A percentile compares a stretch with the other conserved stretches of the same genome.
phyloP scores from a whole-genome alignment of 2,113 vertebrate genomes.

The Pleuronectes platessa region DNA sequence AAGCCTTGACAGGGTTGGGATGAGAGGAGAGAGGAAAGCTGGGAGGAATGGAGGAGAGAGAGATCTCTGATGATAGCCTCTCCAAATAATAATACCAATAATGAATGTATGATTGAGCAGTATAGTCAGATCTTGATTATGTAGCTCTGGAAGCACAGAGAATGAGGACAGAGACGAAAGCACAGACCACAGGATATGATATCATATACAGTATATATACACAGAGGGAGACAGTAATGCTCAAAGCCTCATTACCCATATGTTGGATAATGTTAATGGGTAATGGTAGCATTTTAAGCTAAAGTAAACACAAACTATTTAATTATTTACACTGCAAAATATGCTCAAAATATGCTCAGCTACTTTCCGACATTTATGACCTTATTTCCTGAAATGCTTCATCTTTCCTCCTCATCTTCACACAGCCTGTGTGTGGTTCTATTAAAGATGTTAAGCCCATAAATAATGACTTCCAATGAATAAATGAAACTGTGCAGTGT shows the following conservation, averaged over 20 bases:
- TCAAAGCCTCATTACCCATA: too few species aligned
- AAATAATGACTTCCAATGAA: constrained; percentile 55
- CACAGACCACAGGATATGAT: too few species aligned
- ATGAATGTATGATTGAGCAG: too few species aligned
- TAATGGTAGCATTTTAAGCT: background rate
- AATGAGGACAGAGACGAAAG: background rate
- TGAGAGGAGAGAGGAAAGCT: too few species aligned
- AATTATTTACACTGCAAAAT: background rate
- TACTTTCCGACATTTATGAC: background rate
- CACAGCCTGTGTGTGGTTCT: background rate
- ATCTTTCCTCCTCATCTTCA: background rate
- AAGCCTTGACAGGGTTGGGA: too few species aligned
- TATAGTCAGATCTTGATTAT: too few species aligned
- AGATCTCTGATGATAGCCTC: too few species aligned
- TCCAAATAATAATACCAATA: too few species aligned
- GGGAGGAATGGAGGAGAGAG: too few species aligned
- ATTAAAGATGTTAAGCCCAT: constrained; percentile 3
- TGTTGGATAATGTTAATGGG: too few species aligned
- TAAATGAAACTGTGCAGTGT: constrained; percentile 7
- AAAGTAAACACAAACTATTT: background rate
- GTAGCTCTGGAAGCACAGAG: background rate
- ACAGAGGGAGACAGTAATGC: background rate
- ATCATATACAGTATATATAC: background rate
- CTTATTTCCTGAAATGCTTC: background rate
- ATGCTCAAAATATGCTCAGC: background rate